phyloP scores from a whole-genome alignment of 1,140 invertebrate species.

The Episyrphus balteatus region DNA sequence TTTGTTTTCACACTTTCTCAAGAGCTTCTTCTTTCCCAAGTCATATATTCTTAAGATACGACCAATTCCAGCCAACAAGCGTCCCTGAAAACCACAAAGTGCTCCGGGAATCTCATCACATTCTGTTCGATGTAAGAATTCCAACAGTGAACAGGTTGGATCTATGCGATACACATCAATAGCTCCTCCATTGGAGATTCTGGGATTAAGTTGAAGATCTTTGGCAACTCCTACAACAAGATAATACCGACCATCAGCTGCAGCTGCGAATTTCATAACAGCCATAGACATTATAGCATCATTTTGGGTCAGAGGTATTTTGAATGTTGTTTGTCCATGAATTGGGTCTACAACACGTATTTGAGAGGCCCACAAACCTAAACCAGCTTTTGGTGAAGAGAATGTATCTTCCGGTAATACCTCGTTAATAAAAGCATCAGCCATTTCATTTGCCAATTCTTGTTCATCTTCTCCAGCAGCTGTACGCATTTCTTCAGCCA shows the following conservation, averaged over 20 bases:
- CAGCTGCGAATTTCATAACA: constrained; percentile 42
- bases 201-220: constrained; percentile 80
- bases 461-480: constrained; percentile 91
- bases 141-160: constrained; percentile 62
- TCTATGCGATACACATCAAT: constrained; percentile 43
- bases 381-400: constrained; percentile 90
- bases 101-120: constrained; percentile 88
- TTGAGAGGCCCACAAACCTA: constrained; percentile 94
- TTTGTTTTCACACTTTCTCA: constrained; percentile 98
- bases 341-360: constrained; percentile 86
- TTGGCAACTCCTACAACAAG: constrained; percentile 72
- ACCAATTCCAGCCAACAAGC: constrained; percentile 85
- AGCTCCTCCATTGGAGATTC: constrained; percentile 20
- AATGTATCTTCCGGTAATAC: constrained; percentile 88
- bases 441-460: constrained; percentile 92
- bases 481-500: constrained; percentile 91
- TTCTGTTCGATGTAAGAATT: constrained; percentile 88
- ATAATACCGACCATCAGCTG: constrained; percentile 31
- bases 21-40: constrained; percentile 90
- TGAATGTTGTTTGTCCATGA: constrained; percentile 64
- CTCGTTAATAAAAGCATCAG: constrained; percentile 90
- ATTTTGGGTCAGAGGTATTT: constrained; percentile 85
- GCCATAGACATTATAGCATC: constrained; percentile 82
- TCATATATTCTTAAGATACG: constrained; percentile 89
- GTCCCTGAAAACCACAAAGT: constrained; percentile 83